Evolutionary conservation across 2,797 vertebrate species (phyloP).

Genomic region (Cephalopachus bancanus): DNA sequence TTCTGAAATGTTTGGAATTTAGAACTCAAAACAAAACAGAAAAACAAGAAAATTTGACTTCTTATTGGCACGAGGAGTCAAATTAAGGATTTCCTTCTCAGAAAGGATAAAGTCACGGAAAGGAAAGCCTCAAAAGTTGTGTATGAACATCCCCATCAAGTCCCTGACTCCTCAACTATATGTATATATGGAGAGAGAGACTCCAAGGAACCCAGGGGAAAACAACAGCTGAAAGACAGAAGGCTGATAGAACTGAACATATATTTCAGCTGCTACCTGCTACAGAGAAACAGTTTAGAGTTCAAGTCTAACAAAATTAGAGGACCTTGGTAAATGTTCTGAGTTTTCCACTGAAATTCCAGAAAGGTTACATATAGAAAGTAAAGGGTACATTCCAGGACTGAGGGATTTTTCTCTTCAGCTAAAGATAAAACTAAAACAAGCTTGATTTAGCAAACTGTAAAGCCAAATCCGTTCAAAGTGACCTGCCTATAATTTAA

Average conservation of each 20-base stretch:
- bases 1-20: background rate
- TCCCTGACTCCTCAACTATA: background rate
- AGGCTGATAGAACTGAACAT: background rate
- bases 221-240: background rate
- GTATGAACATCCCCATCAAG: background rate
- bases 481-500: background rate
- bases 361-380: background rate
- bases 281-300: background rate
- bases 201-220: background rate
- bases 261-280: background rate
- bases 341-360: background rate
- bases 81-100: background rate
- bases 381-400: background rate
- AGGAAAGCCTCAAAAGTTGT: background rate
- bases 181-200: background rate
- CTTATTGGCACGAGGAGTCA: background rate
- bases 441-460: background rate
- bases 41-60: background rate
- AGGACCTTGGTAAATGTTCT: background rate
- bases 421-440: conserved; percentile 1
- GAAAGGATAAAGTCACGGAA: background rate
- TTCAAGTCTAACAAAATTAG: background rate
- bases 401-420: background rate
- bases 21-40: background rate
- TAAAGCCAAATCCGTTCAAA: background rate